Evolutionary conservation across 2,888 invertebrate species (phyloP).

Genomic region (Agriopis leucophaearia): DNA sequence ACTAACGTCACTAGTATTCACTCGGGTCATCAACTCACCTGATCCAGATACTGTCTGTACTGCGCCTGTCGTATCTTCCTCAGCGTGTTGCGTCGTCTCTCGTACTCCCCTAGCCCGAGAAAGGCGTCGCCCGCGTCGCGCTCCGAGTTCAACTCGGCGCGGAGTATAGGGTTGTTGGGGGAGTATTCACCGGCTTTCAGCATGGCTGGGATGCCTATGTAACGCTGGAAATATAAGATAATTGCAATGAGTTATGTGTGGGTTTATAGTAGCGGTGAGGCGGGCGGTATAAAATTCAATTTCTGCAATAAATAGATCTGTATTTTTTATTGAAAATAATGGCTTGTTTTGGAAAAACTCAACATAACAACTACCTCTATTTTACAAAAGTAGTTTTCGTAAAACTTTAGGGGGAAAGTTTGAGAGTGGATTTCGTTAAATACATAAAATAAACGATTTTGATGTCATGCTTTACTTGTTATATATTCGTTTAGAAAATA

Average conservation of each 20-base stretch:
- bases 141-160: conserved; percentile 73
- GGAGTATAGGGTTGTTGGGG: conserved; percentile 87
- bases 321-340: too few relatives aligned
- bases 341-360: too few relatives aligned
- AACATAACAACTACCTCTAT: too few relatives aligned
- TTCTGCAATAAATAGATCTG: too few relatives aligned
- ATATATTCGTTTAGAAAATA: too few relatives aligned
- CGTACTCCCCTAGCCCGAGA: conserved; percentile 87
- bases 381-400: too few relatives aligned
- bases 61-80: conserved; percentile 83
- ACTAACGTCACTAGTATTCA: background rate
- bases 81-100: conserved; percentile 82
- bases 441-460: too few relatives aligned
- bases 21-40: conserved; percentile 63
- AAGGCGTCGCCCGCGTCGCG: conserved; percentile 77
- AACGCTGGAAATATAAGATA: conserved; percentile 62
- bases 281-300: too few relatives aligned
- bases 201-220: conserved; percentile 82
- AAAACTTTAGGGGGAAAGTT: too few relatives aligned
- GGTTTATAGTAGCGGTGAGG: too few relatives aligned
- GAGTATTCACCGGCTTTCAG: conserved; percentile 87
- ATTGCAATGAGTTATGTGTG: background rate
- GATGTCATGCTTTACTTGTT: too few relatives aligned
- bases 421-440: too few relatives aligned
- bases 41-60: conserved; percentile 85